Evolutionary conservation across 2,797 vertebrate genomes (phyloP), one percentile per base, ranked within the genome.

Genomic region (Hemibagrus guttatus): DNA sequence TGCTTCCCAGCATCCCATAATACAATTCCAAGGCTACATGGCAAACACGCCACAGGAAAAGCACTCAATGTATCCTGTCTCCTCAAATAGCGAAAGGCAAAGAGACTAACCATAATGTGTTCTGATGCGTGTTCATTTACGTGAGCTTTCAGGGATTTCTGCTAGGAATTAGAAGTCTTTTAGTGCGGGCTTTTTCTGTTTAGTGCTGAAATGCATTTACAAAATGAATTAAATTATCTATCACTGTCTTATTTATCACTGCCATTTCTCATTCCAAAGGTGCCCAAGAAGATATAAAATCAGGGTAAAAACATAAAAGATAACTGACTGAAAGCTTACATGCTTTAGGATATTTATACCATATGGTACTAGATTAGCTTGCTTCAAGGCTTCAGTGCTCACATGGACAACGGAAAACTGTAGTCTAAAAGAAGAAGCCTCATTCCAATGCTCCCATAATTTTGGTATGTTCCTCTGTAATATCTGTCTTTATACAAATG

Each of bases 1-100:
- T 28, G 64, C 82, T 86, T 75, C 85, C 63, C 72, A 68, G 49
- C 81, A 89, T 90, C 88, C 86, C 84, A 89, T 86, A 87, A 85
- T 87, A 63, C 39, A 85, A n/a, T 49, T 66, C 42, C 76, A 82
- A 75, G 39, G 26, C 23, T 8, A 88, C 88, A 89, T 90, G 86
- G 86, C 88, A 84, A 89, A 87, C 61, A n/a, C 35, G 2, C 71
- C 66, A 79, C 88, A 82, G 59, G 68, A 80, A n/a, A 59, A 86
- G 58, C 76, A 72, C 26, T 81, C 74, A 42, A 28, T 63, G 66
- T 79, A 84, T 87, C 49, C 52, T 84, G 86, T 84, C 64, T 49
- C 28, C 69, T 71, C 54, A 69, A 52, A 76, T 68, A 54, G n/a
- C 17, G 16, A 54, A 31, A 21, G 85, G 72, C 71, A 78, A 81